Evolutionary conservation across 1,140 invertebrate species (phyloP), one percentile per base, ranked within the genome.

Genomic region (Papilio aristodemus): DNA sequence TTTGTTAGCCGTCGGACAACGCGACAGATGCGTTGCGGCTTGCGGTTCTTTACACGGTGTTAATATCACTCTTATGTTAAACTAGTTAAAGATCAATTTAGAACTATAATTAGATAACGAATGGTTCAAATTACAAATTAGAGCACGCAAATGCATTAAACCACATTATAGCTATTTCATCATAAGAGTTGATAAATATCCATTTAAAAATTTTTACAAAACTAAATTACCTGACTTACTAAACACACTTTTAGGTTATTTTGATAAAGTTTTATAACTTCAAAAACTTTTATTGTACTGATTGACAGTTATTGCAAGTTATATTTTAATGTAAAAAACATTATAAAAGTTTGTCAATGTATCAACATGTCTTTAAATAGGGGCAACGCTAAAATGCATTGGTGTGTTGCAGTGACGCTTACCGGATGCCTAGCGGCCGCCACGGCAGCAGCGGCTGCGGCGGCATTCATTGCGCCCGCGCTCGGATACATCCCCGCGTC

Each of bases 401-500:
- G 46, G 10, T 73, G 43, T 69, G 54, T 60, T 13, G 54, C 17
- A n/a, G 59, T 71, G 74, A 73, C 50, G 63, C 87, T 91, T 77
- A 92, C 91, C 89, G 90, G 91, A 86, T 92, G 91, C 85, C 91
- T 92, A 39, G 91, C 91, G 79, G 91, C 91, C 83, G 90, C 91
- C 81, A 91, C 91, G 76, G 91, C 91, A 80, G 90, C 91, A 72
- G 91, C 91, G 78, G 91, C 91, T 75, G 91, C 91, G 78, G 91
- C 91, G 80, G 90, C 90, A 82, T 92, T 92, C 90, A 92, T 92
- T 70, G 91, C 90, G 84, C 91, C 91, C 83, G 91, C 90, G 81
- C 88, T 92, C 70, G 91, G 89, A 88, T 92, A 92, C 91, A 92
- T 92, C 80, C 84, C 79, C 82, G 77, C 83, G 89, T 90, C 86